Conservation (phyloP, 2,113 vertebrate genomes). For the Neotoma lepida region DNA sequence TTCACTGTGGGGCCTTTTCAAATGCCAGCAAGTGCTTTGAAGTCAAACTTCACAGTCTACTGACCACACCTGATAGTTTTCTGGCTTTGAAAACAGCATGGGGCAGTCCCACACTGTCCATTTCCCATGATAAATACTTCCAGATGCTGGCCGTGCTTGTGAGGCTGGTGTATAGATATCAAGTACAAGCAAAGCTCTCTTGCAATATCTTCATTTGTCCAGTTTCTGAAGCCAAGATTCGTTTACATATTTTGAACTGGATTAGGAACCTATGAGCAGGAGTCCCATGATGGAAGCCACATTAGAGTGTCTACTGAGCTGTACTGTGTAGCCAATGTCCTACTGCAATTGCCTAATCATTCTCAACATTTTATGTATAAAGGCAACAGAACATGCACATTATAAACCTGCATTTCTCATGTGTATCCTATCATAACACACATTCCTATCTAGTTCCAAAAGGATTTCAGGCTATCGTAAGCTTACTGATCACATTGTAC, state of each 20-base stretch:
- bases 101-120: not conserved
- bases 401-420: not conserved
- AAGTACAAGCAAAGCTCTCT: not conserved
- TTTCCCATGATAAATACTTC: not conserved
- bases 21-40: not conserved
- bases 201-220: not conserved
- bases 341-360: not conserved
- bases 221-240: not conserved
- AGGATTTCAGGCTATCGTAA: not conserved
- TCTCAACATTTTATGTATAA: not conserved
- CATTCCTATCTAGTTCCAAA: not conserved
- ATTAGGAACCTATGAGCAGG: not conserved
- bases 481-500: not conserved
- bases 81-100: constrained; percentile 1
- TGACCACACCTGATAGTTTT: not conserved
- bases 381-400: not conserved
- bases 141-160: not conserved
- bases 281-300: not conserved
- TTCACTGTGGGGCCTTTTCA: not conserved
- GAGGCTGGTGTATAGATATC: not conserved
- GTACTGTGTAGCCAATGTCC: not conserved
- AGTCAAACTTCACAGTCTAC: not conserved
- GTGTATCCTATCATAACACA: not conserved
- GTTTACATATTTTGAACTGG: not conserved
- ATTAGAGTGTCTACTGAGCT: not conserved